A percentile compares a stretch with the other conserved stretches of the same genome.
Conservation (phyloP, 2,888 invertebrate species). For the Zygaena filipendulae region DNA sequence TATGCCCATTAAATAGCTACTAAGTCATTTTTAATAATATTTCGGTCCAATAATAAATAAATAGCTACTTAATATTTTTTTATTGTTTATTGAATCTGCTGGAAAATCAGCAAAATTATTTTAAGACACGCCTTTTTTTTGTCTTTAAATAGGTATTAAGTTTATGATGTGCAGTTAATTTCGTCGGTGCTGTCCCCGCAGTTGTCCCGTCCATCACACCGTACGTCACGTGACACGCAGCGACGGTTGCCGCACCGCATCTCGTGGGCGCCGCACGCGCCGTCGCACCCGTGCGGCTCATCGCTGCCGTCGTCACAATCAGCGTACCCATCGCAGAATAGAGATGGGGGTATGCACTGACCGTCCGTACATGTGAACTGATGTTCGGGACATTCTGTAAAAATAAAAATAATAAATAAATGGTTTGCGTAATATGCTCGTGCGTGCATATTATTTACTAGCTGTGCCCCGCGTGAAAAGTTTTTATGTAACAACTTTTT, state of each 20-base stretch:
- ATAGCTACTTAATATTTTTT: too few relatives aligned
- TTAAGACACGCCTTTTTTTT: too few relatives aligned
- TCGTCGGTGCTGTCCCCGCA: constrained; percentile 78
- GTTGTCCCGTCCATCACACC: constrained; percentile 75
- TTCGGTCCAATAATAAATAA: too few relatives aligned
- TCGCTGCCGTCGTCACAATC: constrained; percentile 78
- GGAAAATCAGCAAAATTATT: too few relatives aligned
- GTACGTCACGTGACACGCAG: constrained; percentile 70
- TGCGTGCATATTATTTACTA: too few relatives aligned
- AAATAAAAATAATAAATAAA: constrained; percentile 1
- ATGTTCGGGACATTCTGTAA: constrained; percentile 53
- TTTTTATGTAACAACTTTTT: too few relatives aligned
- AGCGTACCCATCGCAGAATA: constrained; percentile 76
- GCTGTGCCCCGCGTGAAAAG: too few relatives aligned
- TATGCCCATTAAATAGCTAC: too few relatives aligned
- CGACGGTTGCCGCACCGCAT: constrained; percentile 57
- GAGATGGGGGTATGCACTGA: constrained; percentile 69
- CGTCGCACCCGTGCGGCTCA: constrained; percentile 69
- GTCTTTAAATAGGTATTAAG: too few relatives aligned
- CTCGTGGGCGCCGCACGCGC: constrained; percentile 66
- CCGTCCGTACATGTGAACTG: constrained; percentile 72
- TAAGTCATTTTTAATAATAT: too few relatives aligned
- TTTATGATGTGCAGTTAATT: constrained; percentile 47
- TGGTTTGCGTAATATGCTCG: too few relatives aligned
- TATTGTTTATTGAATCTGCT: too few relatives aligned